phyloP scores from a whole-genome alignment of 2,888 invertebrate genomes.

The Eudemis profundana region DNA sequence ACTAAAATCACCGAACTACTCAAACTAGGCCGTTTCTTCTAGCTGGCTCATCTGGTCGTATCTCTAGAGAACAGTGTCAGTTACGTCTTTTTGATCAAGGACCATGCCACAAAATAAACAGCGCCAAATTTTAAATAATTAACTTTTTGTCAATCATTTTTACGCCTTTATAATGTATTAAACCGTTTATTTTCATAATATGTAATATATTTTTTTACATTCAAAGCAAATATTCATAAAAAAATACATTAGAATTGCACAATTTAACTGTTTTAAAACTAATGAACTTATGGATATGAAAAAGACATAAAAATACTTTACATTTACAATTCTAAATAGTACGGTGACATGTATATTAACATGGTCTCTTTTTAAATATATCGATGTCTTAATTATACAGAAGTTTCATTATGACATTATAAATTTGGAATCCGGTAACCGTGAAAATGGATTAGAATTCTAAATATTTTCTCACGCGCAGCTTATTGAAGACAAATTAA shows the following conservation, averaged over 20 bases:
- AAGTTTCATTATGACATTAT: slow-evolving; percentile 13
- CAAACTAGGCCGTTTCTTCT: too few relatives aligned
- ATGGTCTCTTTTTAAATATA: slow-evolving; percentile 32
- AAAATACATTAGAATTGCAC: not conserved
- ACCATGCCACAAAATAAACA: too few relatives aligned
- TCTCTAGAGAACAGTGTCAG: not conserved
- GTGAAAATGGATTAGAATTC: slow-evolving; percentile 7
- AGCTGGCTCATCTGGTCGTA: not conserved
- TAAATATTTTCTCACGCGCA: slow-evolving; percentile 7
- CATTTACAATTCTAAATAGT: slow-evolving; percentile 23
- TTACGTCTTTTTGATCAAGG: not conserved
- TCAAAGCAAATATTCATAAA: not conserved
- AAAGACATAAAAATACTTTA: slow-evolving; percentile 17
- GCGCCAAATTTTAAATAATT: too few relatives aligned
- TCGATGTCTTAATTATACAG: slow-evolving; percentile 31
- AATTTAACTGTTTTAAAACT: too few relatives aligned
- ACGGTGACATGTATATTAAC: slow-evolving; percentile 11
- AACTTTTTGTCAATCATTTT: too few relatives aligned
- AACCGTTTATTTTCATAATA: too few relatives aligned
- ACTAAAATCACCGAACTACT: too few relatives aligned
- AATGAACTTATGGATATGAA: not conserved
- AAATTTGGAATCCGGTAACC: slow-evolving; percentile 3
- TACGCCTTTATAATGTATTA: too few relatives aligned
- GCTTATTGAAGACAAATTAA: not conserved
- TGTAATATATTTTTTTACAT: too few relatives aligned